Evolutionary conservation across 2,113 vertebrate species (phyloP).

Genomic region (Ptychochromis oligacanthus): DNA sequence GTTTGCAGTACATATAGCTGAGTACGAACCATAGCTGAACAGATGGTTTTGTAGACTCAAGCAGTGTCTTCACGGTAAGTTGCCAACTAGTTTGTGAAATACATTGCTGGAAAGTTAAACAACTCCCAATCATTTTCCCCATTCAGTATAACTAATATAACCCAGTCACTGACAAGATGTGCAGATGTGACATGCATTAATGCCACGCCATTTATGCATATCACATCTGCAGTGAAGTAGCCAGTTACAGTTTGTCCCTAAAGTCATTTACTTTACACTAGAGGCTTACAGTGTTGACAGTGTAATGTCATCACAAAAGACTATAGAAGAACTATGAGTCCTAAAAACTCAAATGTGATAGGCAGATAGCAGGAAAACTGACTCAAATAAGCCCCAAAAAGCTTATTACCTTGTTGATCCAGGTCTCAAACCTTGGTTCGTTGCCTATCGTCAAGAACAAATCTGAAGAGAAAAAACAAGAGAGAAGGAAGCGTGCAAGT

Average conservation of each 20-base stretch:
- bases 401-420: slow-evolving; percentile 73
- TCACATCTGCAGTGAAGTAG: too few relatives aligned
- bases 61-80: not conserved
- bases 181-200: not conserved
- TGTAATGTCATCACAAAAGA: not conserved
- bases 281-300: not conserved
- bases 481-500: not conserved
- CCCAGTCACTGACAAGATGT: not conserved
- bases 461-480: slow-evolving; percentile 50
- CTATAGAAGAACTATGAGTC: not conserved
- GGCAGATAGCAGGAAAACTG: not conserved
- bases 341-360: not conserved
- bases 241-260: not conserved
- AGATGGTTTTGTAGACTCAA: not conserved
- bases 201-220: too few relatives aligned
- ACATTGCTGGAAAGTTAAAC: not conserved
- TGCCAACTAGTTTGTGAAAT: not conserved
- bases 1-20: not conserved
- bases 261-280: not conserved
- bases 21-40: not conserved
- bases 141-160: not conserved
- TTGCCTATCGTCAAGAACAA: slow-evolving; percentile 69
- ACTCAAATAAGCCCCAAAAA: not conserved
- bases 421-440: slow-evolving; percentile 61
- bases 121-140: not conserved